Evolutionary conservation across 2,888 invertebrate species (phyloP), one percentile per base, ranked within the genome.

Genomic region (Lasioglossum leucozonium): DNA sequence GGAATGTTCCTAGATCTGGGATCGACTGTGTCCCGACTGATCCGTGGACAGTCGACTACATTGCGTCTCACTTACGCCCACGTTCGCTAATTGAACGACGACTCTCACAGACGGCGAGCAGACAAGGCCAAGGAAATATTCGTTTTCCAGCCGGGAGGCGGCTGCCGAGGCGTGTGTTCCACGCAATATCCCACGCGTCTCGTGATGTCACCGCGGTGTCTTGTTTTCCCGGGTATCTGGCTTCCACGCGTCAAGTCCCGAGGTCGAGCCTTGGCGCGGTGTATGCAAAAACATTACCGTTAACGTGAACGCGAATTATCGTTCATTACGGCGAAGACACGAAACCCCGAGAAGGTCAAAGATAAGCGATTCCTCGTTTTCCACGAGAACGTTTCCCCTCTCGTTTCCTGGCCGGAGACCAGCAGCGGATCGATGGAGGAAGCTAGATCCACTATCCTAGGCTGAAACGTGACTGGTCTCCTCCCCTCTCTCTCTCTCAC

Each of bases 101-200:
- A 77, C 34, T 65, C 65, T 67, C 37, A 1, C 62, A 77, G 65
- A 40, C 47, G 16, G 1, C 22, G 40, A 2, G 5, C 40, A 30
- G 62, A 30, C 26, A 30, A 42, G 72, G 16, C 47, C 72, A 55
- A 2, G 30, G 55, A 34, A 26, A 58, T 58, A 16, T 37, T 4
- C 72, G 47, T 37, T 72, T n/a, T 51, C 13, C 18, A 18, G 47
- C 40, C 71, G 11, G 11, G 72, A 62, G 58, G 22, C 8, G 51
- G 2, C 51, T 18, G 71, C 18, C 18, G 37, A 37, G 37, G 30
- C 40, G 72, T 51, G 72, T 51, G 51, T 51, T 65, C 72, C 77
- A 81, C 81, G 77, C n/a, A 58, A 51, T 51, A 77, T n/a, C 77
- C 62, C 77, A 72, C 77, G 72, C 47, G 72, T 16, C 34, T n/a